Evolutionary conservation across 2,797 vertebrate species (phyloP).

Genomic region (Leucoraja ocellata): DNA sequence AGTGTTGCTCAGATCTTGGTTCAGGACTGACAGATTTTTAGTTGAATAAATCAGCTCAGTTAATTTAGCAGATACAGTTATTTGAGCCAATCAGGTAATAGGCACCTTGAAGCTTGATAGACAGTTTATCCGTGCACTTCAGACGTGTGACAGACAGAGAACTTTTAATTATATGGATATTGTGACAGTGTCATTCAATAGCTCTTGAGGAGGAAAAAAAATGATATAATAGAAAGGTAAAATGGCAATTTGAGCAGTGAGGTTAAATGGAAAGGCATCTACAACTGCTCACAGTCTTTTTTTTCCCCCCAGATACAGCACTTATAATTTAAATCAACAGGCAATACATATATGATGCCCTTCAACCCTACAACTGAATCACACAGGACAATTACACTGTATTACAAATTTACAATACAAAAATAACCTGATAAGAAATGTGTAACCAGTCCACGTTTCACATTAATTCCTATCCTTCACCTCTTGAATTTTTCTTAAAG

Average conservation of each 20-base stretch:
- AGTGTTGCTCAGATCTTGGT: neutral
- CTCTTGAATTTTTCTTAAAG: neutral
- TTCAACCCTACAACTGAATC: neutral
- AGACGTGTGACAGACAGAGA: neutral
- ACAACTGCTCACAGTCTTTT: neutral
- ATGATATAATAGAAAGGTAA: neutral
- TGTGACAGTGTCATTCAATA: neutral
- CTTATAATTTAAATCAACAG: neutral
- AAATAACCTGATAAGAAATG: neutral
- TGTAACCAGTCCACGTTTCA: neutral
- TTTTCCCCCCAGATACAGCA: too few species aligned
- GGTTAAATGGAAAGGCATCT: neutral
- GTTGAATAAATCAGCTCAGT: neutral
- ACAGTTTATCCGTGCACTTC: neutral
- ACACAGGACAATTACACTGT: neutral
- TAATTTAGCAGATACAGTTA: neutral
- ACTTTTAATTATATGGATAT: neutral
- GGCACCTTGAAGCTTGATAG: neutral
- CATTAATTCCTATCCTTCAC: neutral
- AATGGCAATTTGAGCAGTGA: conserved; percentile 1
- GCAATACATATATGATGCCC: neutral
- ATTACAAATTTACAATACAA: neutral
- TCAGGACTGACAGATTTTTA: neutral
- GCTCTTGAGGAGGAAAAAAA: neutral
- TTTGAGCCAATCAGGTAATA: neutral